Conservation (phyloP, 1,140 invertebrate genomes). For the Lordiphosa collinella region DNA sequence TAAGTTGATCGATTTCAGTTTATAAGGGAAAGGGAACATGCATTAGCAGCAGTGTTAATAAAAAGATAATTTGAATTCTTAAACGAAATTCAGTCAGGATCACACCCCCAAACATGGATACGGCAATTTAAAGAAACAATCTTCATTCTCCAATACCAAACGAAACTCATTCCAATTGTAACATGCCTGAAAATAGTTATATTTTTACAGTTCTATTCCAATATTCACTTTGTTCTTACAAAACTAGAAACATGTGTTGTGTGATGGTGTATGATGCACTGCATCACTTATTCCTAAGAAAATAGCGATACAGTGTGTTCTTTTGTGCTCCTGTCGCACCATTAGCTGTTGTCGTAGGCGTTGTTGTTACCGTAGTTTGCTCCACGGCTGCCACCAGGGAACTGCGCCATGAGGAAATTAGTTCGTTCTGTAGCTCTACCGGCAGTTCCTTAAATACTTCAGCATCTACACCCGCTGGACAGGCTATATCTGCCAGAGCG, state of each 20-base stretch:
- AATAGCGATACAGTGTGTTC: conserved; percentile 83
- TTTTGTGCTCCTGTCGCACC: conserved; percentile 76
- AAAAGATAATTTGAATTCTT: too few species aligned
- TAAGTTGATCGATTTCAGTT: too few species aligned
- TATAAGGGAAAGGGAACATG: too few species aligned
- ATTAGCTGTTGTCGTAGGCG: conserved; percentile 23
- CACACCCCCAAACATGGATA: too few species aligned
- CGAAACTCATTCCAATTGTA: too few species aligned
- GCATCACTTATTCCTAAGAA: conserved; percentile 83
- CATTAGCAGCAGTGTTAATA: too few species aligned
- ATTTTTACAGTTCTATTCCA: too few species aligned
- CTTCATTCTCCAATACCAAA: too few species aligned
- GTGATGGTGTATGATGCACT: conserved; percentile 18
- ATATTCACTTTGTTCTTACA: conserved; percentile 20
- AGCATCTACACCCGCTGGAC: conserved; percentile 82
- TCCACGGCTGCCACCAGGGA: conserved; percentile 70
- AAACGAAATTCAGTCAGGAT: too few species aligned
- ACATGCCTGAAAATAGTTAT: too few species aligned
- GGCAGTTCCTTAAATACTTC: conserved; percentile 84
- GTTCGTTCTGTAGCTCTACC: conserved; percentile 82
- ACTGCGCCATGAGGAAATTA: conserved; percentile 83
- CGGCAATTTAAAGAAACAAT: too few species aligned
- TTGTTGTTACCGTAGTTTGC: conserved; percentile 23
- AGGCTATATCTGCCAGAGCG: conserved; percentile 70
- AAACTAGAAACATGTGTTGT: conserved; percentile 11